Evolutionary conservation across 2,888 invertebrate species (phyloP), one percentile per base, ranked within the genome.

Genomic region (Noctua fimbriata): DNA sequence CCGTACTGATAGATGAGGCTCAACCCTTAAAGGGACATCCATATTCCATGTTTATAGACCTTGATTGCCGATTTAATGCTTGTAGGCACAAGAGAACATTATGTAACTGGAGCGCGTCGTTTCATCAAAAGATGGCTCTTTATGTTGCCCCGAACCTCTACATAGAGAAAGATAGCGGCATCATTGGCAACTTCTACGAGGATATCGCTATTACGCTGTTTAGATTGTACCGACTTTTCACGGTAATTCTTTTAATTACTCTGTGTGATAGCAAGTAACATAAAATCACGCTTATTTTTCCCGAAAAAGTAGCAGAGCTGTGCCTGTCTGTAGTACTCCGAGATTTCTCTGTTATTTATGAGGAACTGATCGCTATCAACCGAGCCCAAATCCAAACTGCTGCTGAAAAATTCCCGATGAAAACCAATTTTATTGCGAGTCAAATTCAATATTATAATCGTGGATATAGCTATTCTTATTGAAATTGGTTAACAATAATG

Each of bases 101-200:
- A 0, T 85, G 86, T 2, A 90, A 90, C 58, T 74, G 90, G 36
- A 65, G 74, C n/a, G 92, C 90, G 4, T 91, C 94, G 0, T 74
- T 94, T 18, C 90, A 87, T 10, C 94, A 93, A 81, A 55, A 89
- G n/a, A 82, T 94, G 87, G 86, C 91, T 1, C 70, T 94, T 3
- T 92, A 90, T 65, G 74, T 93, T 2, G 84, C 85, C 0, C 94
- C 95, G 0, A 89, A 89, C 49, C 79, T 87, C 1, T 93, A 91
- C 81, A 87, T 92, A 10, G 92, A 89, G 9, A 89, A 80, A 0
- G 89, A 92, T 4, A 88, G 76, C 2, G 94, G 94, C 0, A 76
- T 92, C 3, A 82, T 89, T 28, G 94, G 93, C 0, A 82, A 90
- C 47, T 95, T 90, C 73, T 94, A 92, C 73, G 94, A 95, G 52